Base-by-base conservation (phyloP, 2,888 invertebrate species). In the Polymixis lichenea region DNA sequence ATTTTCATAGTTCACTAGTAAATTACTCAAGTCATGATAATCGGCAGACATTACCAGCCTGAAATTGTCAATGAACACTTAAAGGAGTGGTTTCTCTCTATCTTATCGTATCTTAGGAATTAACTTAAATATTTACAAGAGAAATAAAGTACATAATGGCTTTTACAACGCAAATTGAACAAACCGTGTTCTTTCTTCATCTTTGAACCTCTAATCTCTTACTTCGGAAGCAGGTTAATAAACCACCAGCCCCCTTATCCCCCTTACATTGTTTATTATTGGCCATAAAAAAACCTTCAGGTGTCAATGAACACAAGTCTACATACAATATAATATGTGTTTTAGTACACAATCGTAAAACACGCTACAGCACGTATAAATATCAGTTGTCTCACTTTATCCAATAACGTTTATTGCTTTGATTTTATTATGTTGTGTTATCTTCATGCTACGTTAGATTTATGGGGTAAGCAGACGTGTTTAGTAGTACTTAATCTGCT, bases 311-410 rank as follows among this genome's bases (percentile, higher is more conserved):
- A 56, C 55, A 70, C 55, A 62, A 25, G 65, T 77, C n/a, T 55
- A 55, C 69, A 67, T 55, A 75, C 28, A n/a, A n/a, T 78, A 32
- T 60, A 51, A 53, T 76, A 78, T 71, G 77, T 79, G 8, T 80
- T 75, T 75, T 73, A 75, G 43, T 72, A 72, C 32, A 60, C 32
- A 70, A 72, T 81, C 87, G 86, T 86, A 83, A 86, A 87, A 28
- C 64, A 51, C 67, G 66, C n/a, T 53, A 32, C 64, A 77, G 71
- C 58, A 65, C 70, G 60, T 75, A 87, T 87, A 80, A 85, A 86
- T 80, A 79, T 80, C 77, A 60, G 77, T 72, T 69, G 78, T 75
- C 65, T 68, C 61, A 70, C 69, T 78, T 38, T 72, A 80, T 51
- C 64, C 60, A 62, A 61, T 66, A 73, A 78, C 15, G 9, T 81